Evolutionary conservation across 2,797 vertebrate genomes (phyloP).

Genomic region (Acestrorhynchus altus): DNA sequence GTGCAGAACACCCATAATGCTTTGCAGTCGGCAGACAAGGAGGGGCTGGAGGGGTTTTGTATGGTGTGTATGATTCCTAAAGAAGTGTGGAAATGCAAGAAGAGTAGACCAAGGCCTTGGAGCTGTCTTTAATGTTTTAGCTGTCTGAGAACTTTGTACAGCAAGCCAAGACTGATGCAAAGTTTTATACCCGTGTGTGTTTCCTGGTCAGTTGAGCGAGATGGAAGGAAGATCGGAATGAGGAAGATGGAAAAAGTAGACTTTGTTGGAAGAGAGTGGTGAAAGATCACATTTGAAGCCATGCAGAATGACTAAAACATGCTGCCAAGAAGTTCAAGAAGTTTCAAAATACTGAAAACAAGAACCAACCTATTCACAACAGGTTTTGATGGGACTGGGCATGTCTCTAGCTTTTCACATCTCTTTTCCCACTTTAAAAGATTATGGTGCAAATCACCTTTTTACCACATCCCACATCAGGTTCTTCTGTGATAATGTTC

Average conservation of each 20-base stretch:
- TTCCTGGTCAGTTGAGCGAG: not conserved
- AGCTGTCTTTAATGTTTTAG: constrained; percentile 5
- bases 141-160: not conserved
- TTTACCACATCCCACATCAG: no score
- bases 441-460: no score
- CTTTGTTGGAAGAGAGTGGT: not conserved
- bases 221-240: not conserved
- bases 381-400: no score
- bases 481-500: no score
- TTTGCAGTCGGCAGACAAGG: not conserved
- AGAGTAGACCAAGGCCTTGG: not conserved
- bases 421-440: no score
- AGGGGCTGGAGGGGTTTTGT: not conserved
- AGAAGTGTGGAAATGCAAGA: not conserved
- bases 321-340: no score
- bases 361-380: no score
- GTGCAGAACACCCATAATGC: not conserved
- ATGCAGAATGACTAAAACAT: not conserved
- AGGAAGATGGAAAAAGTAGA: not conserved
- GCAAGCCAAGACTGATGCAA: not conserved
- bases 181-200: not conserved
- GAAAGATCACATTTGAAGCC: not conserved
- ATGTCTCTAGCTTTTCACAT: no score
- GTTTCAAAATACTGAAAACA: no score
- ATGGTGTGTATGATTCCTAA: not conserved